phyloP scores from a whole-genome alignment of 2,797 vertebrate genomes.

The Periophthalmus magnuspinnatus region DNA sequence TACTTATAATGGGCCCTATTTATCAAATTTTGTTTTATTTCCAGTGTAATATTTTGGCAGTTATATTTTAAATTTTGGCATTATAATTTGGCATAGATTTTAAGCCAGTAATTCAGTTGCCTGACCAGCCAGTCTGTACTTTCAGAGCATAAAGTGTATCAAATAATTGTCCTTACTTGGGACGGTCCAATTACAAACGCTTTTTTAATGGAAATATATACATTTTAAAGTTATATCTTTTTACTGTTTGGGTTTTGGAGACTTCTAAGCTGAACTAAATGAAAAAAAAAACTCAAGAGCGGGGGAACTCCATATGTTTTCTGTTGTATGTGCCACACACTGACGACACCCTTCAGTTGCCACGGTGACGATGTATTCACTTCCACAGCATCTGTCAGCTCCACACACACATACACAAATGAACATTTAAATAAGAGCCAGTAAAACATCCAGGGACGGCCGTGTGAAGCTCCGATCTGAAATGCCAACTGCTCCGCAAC shows the following conservation, averaged over 20 bases:
- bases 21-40: too few relatives aligned
- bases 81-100: too few relatives aligned
- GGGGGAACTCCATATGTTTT: constrained; percentile 13
- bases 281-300: constrained; percentile 5
- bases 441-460: constrained; percentile 14
- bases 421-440: constrained; percentile 28
- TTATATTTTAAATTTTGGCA: too few relatives aligned
- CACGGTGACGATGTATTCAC: constrained; percentile 56
- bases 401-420: constrained; percentile 20
- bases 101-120: too few relatives aligned
- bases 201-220: too few relatives aligned
- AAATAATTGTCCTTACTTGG: too few relatives aligned
- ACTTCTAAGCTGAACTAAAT: neutral
- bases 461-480: constrained; percentile 50
- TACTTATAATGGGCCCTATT: neutral
- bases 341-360: constrained; percentile 55
- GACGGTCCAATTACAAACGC: too few relatives aligned
- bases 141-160: too few relatives aligned
- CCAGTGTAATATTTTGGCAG: too few relatives aligned
- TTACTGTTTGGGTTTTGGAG: constrained; percentile 6
- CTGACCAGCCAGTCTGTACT: too few relatives aligned
- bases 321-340: constrained; percentile 23
- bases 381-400: constrained; percentile 58
- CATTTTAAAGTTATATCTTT: too few relatives aligned
- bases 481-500: constrained; percentile 57